Conservation (phyloP, 1,140 invertebrate genomes). For the Sinella curviseta region DNA sequence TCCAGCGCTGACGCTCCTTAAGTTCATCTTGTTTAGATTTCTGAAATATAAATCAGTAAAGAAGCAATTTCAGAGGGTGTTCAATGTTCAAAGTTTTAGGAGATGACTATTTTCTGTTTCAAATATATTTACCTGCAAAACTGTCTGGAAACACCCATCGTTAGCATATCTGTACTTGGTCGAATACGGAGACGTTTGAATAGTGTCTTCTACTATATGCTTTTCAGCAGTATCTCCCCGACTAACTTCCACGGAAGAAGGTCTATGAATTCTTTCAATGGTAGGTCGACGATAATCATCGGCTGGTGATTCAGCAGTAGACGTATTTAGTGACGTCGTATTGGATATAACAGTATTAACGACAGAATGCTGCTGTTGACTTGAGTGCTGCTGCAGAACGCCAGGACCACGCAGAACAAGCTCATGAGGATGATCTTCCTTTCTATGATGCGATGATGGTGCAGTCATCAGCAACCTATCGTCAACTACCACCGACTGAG, state of each 20-base stretch:
- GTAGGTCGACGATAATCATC: not conserved
- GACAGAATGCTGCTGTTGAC: not conserved
- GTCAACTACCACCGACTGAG: conserved; percentile 1
- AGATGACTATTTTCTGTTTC: too few relatives aligned
- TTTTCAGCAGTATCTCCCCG: conserved; percentile 36
- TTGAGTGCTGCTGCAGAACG: not conserved
- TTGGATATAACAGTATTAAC: not conserved
- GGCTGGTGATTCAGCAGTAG: too few relatives aligned
- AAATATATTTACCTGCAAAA: conserved; percentile 37
- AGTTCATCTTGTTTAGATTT: conserved; percentile 10
- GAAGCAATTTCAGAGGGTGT: not conserved
- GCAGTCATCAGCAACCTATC: conserved; percentile 33
- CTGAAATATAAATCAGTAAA: not conserved
- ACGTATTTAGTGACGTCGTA: not conserved
- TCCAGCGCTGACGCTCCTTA: not conserved
- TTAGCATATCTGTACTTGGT: conserved; percentile 24
- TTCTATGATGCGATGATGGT: not conserved
- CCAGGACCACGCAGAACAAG: not conserved
- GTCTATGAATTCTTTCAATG: conserved; percentile 2
- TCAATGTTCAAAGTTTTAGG: not conserved
- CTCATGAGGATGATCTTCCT: conserved; percentile 7
- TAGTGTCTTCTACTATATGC: not conserved
- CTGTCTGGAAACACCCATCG: conserved; percentile 32
- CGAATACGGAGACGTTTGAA: conserved; percentile 28
- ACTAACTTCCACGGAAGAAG: conserved; percentile 34